phyloP scores from a whole-genome alignment of 2,888 invertebrate genomes.

The Volucella zonaria region DNA sequence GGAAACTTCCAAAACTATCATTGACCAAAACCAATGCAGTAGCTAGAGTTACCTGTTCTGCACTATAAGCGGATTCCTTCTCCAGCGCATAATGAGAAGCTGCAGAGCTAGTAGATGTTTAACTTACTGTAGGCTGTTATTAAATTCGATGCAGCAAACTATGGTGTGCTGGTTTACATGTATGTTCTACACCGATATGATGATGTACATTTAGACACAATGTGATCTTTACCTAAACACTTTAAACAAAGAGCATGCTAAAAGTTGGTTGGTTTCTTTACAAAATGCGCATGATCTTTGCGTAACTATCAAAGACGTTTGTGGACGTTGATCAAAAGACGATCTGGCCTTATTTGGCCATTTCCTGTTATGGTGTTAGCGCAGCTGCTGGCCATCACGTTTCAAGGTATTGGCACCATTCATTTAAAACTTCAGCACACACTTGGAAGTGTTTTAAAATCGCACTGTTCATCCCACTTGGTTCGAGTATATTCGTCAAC shows the following conservation, averaged over 20 bases:
- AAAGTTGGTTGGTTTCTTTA: slow-evolving; percentile 5
- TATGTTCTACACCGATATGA: slow-evolving; percentile 5
- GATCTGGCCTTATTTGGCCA: neutral
- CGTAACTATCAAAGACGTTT: slow-evolving; percentile 6
- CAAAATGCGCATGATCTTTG: slow-evolving; percentile 3
- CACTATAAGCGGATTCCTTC: neutral
- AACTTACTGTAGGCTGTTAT: neutral
- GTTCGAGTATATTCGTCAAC: too few species aligned
- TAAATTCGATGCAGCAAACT: slow-evolving; percentile 19
- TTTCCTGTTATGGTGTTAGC: neutral
- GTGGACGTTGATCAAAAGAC: neutral
- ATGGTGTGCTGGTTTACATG: slow-evolving; percentile 9
- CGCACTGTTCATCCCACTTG: too few species aligned
- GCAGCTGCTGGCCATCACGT: slow-evolving; percentile 14
- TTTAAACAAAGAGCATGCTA: neutral
- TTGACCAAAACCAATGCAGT: slow-evolving; percentile 33
- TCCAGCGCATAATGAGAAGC: slow-evolving; percentile 20
- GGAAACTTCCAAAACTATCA: slow-evolving; percentile 17
- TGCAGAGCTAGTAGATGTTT: slow-evolving; percentile 1
- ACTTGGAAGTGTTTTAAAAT: too few species aligned
- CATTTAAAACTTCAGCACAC: too few species aligned
- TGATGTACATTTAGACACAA: too few species aligned
- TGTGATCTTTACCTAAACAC: neutral
- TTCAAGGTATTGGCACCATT: too few species aligned
- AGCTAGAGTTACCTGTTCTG: slow-evolving; percentile 29